Evolutionary conservation across 2,113 vertebrate species (phyloP), one percentile per base, ranked within the genome.

Genomic region (Brachyhypopomus occidentalis): DNA sequence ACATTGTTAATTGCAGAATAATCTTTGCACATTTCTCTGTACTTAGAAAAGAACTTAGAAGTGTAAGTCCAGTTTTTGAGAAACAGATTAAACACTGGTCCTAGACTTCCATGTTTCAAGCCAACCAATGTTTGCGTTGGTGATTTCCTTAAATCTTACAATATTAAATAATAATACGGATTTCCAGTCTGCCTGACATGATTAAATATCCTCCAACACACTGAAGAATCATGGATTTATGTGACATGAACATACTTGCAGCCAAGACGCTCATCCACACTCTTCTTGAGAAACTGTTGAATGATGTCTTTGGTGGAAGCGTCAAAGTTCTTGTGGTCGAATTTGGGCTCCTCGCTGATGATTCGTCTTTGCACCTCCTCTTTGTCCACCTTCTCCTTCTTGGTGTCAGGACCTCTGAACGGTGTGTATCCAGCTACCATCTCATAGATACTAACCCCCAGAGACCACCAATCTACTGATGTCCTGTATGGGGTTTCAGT

Each of bases 401-500:
- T 92, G 82, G 82, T 86, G 0, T 94, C 92, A 17, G 86, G 93
- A 81, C 96, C 94, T 92, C 94, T 97, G 87, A 98, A 99, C 0
- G 97, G 95, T 16, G 97, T 98, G 89, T 96, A 92, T 14, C 94
- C 96, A 8, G 95, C 95, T 79, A 98, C 87, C 96, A 98, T 98
- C 88, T 99, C 97, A 77, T 97, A 98, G 87, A 99, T 96, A 84
- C 95, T 96, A 88, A 95, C 96, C 14, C 97, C 97, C 91, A 98
- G 91, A 16, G 96, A 95, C 93, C 98, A 98, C 97, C 97, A 99
- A 91, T 98, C 97, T 90, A 96, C 96, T 0, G 96, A 94, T n/a
- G 95, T 95, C 89, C 92, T 90, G 89, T 99, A 99, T 1, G 90
- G 92, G 4, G 91, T 95, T 14, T 97, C 96, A 45, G 79, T 94